A percentile compares a stretch with the other conserved stretches of the same genome.
Evolutionary conservation across 2,113 vertebrate genomes (phyloP).

Genomic region (Notarius lentiginosus): DNA sequence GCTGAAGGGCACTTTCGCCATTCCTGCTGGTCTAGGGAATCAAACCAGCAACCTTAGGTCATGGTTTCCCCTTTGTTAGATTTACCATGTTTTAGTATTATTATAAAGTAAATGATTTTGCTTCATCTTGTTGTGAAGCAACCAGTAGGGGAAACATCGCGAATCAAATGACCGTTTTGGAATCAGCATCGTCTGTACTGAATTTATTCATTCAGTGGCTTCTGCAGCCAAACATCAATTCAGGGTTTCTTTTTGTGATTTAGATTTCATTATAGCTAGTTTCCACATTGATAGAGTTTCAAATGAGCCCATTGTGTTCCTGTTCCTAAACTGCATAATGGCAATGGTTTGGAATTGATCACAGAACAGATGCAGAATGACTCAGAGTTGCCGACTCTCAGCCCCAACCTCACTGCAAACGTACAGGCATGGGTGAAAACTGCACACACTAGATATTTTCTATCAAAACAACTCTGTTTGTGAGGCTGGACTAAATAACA

Average conservation of each 20-base stretch:
- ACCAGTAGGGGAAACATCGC: background rate
- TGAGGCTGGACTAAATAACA: constrained; percentile 1
- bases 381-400: constrained; percentile 7
- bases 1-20: no score
- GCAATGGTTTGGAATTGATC: constrained; percentile 57
- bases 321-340: constrained; percentile 46
- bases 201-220: background rate
- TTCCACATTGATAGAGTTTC: background rate
- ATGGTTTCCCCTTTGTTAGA: no score
- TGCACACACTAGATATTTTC: background rate
- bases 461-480: background rate
- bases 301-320: constrained; percentile 39
- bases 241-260: background rate
- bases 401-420: background rate
- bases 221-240: background rate
- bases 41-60: no score
- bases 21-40: no score
- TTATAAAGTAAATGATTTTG: background rate
- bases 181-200: background rate
- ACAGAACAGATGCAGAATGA: constrained; percentile 32
- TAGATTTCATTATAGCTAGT: background rate
- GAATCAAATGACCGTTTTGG: background rate
- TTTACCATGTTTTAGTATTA: background rate
- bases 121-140: background rate
- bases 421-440: background rate